These are phyloP conservation scores for Temnothorax nylanderi DNA, from an alignment of 1,140 invertebrate genomes.

Conservation along the genomic window DNA sequence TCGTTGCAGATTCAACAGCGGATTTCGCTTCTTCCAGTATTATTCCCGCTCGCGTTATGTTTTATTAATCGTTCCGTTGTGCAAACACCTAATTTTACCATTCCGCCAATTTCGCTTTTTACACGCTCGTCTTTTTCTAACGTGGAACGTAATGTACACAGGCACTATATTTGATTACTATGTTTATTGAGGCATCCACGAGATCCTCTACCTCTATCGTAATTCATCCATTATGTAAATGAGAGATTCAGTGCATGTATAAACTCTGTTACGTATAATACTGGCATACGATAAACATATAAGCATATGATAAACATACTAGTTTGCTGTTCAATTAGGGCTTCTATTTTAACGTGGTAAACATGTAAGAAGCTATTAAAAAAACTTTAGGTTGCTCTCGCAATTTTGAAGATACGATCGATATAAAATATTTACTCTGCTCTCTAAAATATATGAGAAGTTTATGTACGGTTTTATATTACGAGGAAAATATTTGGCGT, in stretches of 20 bases:
- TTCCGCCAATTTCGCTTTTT: background rate
- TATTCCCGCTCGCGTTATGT: background rate
- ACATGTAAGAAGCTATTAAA: slow-evolving; percentile 19
- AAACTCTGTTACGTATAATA: background rate
- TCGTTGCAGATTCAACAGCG: slow-evolving; percentile 2
- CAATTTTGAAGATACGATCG: slow-evolving; percentile 7
- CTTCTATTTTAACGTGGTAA: slow-evolving; percentile 2
- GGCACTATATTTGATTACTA: background rate
- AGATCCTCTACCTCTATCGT: background rate
- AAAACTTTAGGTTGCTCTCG: slow-evolving; percentile 11
- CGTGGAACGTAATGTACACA: background rate
- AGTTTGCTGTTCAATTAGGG: slow-evolving; percentile 19
- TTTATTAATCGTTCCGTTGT: slow-evolving; percentile 44
- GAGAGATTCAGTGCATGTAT: background rate
- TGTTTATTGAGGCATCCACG: background rate
- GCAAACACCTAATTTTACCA: slow-evolving; percentile 15
- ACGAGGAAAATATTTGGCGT: background rate
- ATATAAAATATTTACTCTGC: slow-evolving; percentile 12
- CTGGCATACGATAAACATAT: background rate
- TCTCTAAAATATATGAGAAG: slow-evolving; percentile 19
- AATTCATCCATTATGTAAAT: slow-evolving; percentile 35
- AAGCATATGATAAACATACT: background rate
- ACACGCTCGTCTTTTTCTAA: background rate
- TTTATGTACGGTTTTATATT: slow-evolving; percentile 5
- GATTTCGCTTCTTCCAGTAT: slow-evolving; percentile 13